phyloP scores from a whole-genome alignment of 2,113 vertebrate genomes.

The Salvator merianae region DNA sequence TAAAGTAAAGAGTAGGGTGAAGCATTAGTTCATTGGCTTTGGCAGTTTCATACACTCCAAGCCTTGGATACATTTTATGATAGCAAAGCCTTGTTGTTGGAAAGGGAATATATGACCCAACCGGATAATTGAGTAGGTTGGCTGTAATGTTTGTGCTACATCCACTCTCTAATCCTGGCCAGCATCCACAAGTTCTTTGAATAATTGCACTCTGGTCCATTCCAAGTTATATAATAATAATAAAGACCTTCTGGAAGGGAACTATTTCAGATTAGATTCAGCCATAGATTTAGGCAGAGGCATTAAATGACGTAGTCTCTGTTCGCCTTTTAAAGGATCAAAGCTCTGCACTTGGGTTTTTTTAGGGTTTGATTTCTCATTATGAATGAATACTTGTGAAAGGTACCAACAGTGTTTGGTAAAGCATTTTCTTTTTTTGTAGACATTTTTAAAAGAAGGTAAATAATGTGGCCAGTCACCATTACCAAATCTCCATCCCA shows the following conservation, averaged over 20 bases:
- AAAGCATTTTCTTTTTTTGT: no score
- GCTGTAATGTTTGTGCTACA: background rate
- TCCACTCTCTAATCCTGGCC: background rate
- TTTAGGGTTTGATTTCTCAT: no score
- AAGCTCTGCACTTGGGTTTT: background rate
- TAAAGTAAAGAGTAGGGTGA: constrained; percentile 19
- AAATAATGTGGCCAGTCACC: no score
- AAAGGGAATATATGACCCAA: background rate
- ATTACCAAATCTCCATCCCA: no score
- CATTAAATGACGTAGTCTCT: background rate
- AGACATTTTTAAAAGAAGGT: no score
- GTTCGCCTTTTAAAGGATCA: background rate
- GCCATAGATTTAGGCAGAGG: background rate
- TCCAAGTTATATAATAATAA: background rate
- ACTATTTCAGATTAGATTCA: background rate
- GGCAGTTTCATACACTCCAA: background rate
- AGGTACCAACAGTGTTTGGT: no score
- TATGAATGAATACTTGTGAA: no score
- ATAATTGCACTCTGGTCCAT: background rate
- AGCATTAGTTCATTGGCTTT: background rate
- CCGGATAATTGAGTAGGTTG: background rate
- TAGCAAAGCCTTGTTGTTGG: background rate
- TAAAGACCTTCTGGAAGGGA: background rate
- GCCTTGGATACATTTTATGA: background rate
- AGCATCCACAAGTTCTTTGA: background rate